phyloP scores from a whole-genome alignment of 2,888 invertebrate genomes.

The Aspidiotus rigidus region DNA sequence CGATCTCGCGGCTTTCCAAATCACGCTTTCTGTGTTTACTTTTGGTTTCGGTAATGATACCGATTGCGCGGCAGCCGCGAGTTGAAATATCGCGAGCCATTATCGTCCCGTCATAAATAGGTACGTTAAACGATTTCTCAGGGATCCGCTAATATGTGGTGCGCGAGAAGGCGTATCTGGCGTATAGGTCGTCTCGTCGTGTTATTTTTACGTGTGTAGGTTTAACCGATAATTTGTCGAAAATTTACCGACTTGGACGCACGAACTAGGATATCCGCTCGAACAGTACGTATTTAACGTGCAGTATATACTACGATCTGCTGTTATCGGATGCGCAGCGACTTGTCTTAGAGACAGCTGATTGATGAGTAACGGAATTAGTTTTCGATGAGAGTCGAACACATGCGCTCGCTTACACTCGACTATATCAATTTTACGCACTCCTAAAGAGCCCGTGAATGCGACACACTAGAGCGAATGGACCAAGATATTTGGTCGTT shows the following conservation, averaged over 20 bases:
- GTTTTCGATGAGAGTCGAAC: no score
- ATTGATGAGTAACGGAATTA: no score
- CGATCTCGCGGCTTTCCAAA: conserved; percentile 16
- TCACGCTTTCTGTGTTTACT: conserved; percentile 21
- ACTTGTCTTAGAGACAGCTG: no score
- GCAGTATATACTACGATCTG: no score
- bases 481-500: no score
- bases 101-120: conserved; percentile 6
- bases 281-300: not conserved
- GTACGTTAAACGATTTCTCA: not conserved
- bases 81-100: conserved; percentile 19
- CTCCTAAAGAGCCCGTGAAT: no score
- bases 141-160: not conserved
- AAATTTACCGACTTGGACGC: not conserved
- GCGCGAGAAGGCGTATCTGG: no score
- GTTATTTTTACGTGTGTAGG: not conserved
- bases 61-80: not conserved
- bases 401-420: no score
- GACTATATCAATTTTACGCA: no score
- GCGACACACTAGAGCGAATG: no score
- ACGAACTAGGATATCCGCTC: conserved; percentile 1
- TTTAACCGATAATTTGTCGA: not conserved
- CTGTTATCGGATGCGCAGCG: no score
- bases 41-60: conserved; percentile 22
- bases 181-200: no score